Base-by-base conservation (phyloP, 1,140 invertebrate species). In the Diachasmimorpha longicaudata region DNA sequence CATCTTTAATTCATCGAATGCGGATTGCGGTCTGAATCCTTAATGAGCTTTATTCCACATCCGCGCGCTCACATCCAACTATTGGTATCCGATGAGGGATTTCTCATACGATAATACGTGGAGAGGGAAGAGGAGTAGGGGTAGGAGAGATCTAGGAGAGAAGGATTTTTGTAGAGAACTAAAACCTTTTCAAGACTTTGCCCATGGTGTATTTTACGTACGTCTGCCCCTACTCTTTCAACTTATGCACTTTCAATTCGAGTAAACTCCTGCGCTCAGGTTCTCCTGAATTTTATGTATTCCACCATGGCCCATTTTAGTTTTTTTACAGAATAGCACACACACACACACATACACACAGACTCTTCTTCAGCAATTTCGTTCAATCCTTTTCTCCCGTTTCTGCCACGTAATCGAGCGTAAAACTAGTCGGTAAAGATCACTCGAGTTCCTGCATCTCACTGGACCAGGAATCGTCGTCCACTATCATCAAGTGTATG, bases 1-100 rank as follows among this genome's bases (percentile, higher is more conserved):
- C 85, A 88, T 89, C 87, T 89, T 89, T 89, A 89, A 89, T 88
- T 88, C 87, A 88, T 88, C 85, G 84, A 87, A 87, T 87, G 82
- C 86, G 87, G 86, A 88, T 89, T 87, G 86, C 82, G 82, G 86
- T 79, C 81, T 89, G 87, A 87, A 88, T 88, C 81, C 82, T 81
- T 86, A 83, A 89, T 88, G 86, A 89, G 86, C 83, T 87, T 87
- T 87, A 89, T 88, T 87, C 85, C 87, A 87, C 85, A 87, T 89
- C 84, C 83, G 84, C 83, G 84, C 83, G 82, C 83, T 82, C 81
- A 79, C 58, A 63, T 23, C 58, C 58, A 88, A 85, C 85, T 88
- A 88, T 89, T 85, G 86, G 84, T 25, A 88, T 85, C 78, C 83
- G 85, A 88, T 89, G 85, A 87, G 84, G 78, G 75, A 85, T 63